These are phyloP conservation scores for Channa argus DNA, from an alignment of 2,113 vertebrate genomes.

Conservation along the genomic window DNA sequence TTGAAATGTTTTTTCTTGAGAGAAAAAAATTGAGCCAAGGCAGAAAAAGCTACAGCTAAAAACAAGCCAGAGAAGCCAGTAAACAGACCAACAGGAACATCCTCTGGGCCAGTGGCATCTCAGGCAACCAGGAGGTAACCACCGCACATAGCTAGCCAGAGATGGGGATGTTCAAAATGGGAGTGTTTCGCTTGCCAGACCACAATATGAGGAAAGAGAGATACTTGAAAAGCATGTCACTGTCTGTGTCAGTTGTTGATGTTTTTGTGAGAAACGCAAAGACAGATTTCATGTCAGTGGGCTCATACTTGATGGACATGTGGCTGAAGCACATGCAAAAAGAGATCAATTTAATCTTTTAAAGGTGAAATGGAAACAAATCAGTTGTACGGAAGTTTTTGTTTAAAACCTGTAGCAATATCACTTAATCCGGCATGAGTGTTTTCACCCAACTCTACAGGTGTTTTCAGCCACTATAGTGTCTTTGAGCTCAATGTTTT, in stretches of 20 bases:
- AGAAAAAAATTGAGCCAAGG: constrained; percentile 52
- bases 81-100: constrained; percentile 69
- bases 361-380: neutral
- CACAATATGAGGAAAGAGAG: constrained; percentile 55
- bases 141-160: constrained; percentile 64
- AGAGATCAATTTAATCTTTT: neutral
- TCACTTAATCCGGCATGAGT: neutral
- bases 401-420: neutral
- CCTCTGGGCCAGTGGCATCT: constrained; percentile 51
- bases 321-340: constrained; percentile 1
- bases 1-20: neutral
- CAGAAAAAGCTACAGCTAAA: constrained; percentile 42
- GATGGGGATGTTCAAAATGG: constrained; percentile 62
- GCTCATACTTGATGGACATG: constrained; percentile 18
- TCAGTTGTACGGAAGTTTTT: too few relatives aligned
- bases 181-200: constrained; percentile 51
- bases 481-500: too few relatives aligned
- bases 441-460: too few relatives aligned
- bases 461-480: too few relatives aligned
- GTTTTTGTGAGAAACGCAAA: constrained; percentile 19
- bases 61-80: constrained; percentile 53
- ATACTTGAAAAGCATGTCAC: constrained; percentile 46
- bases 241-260: constrained; percentile 52
- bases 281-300: constrained; percentile 10
- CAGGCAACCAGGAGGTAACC: constrained; percentile 54